Evolutionary conservation across 1,140 invertebrate genomes (phyloP).

Genomic region (Portunus trituberculatus): DNA sequence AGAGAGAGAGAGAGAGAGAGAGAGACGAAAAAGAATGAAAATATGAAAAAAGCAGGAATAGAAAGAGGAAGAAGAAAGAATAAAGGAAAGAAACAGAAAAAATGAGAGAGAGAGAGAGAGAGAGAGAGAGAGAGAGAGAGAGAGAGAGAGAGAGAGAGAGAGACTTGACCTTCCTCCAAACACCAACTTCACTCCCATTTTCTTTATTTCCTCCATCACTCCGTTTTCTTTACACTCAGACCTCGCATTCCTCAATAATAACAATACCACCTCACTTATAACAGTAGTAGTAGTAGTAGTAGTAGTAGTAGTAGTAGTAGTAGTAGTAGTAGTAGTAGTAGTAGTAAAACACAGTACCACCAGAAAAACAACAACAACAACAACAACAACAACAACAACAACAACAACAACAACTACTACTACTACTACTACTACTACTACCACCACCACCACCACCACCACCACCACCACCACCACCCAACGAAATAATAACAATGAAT

Average conservation of each 20-base stretch:
- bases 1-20: background rate
- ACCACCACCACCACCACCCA: no score
- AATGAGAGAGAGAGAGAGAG: background rate
- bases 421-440: no score
- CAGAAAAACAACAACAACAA: no score
- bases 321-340: slow-evolving; percentile 13
- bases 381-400: no score
- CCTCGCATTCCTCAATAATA: background rate
- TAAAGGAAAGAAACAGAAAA: background rate
- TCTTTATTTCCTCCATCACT: background rate
- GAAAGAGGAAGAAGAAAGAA: background rate
- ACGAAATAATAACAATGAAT: no score
- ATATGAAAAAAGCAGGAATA: background rate
- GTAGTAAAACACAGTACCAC: background rate
- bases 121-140: background rate
- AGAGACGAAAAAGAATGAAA: background rate
- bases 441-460: no score
- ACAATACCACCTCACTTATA: background rate
- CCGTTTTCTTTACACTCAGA: background rate
- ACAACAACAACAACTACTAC: no score
- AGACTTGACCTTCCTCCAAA: background rate
- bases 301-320: slow-evolving; percentile 22
- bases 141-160: slow-evolving; percentile 21
- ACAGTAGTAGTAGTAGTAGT: slow-evolving; percentile 2
- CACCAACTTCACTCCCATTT: background rate